These are phyloP conservation scores for Carassius auratus DNA, from an alignment of 2,113 vertebrate species.

Conservation along the genomic window DNA sequence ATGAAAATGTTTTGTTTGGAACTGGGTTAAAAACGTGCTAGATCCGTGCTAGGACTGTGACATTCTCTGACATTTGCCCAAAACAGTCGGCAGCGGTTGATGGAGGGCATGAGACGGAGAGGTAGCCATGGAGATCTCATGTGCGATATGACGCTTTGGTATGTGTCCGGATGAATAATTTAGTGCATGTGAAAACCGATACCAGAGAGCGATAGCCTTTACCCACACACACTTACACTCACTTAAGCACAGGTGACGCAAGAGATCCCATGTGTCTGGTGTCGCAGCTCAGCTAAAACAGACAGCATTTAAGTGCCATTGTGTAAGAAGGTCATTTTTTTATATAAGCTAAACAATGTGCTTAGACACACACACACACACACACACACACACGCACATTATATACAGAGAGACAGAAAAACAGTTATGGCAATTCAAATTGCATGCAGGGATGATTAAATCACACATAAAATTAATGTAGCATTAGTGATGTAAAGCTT, in stretches of 20 bases:
- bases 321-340: background rate
- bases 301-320: background rate
- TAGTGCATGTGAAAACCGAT: constrained; percentile 50
- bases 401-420: background rate
- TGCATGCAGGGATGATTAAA: background rate
- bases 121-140: constrained; percentile 73
- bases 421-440: background rate
- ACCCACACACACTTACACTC: constrained; percentile 52
- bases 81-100: constrained; percentile 59
- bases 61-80: constrained; percentile 54
- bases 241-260: constrained; percentile 41
- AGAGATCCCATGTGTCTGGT: constrained; percentile 9
- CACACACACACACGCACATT: background rate
- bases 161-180: constrained; percentile 71
- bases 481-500: background rate
- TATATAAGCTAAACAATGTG: background rate
- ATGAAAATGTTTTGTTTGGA: constrained; percentile 30
- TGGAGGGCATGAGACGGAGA: constrained; percentile 62
- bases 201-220: constrained; percentile 22
- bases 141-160: constrained; percentile 59
- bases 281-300: constrained; percentile 18
- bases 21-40: constrained; percentile 22
- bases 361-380: background rate
- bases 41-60: constrained; percentile 40
- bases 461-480: background rate